Base-by-base conservation (phyloP, 1,140 invertebrate species). In the Pogonus chalceus region DNA sequence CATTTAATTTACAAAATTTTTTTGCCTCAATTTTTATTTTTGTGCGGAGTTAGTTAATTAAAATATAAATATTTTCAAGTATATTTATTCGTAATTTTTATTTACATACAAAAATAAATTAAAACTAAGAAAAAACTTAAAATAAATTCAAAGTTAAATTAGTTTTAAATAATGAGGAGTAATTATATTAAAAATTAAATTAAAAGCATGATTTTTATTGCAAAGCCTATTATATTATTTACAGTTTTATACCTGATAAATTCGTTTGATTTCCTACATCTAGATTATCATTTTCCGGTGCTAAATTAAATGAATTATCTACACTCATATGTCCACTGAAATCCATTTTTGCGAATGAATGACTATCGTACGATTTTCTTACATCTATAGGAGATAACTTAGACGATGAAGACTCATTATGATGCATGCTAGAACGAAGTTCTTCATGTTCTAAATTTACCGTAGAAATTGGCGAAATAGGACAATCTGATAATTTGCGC, bases 251-350 rank as follows among this genome's bases (percentile, higher is more conserved):
- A 43, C 37, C 37, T 43, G 37, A 43, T 43, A 18, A 43, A 18
- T 43, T 18, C 18, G 37, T 43, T 12, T 18, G 18, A 18, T 43
- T 43, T 18, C 18, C 7, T 43, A 43, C 18, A 16, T 43, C 18
- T 12, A 43, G 7, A 18, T 4, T 4, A 18, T 43, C 37, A 16
- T 43, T 43, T 43, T 43, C 37, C 18, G 37, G 37, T 18, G 37
- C 37, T 16, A 43, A 10, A 18, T 43, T 43, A 18, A 43, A 43
- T 18, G 37, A 43, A 43, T 9, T 43, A 18, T 43, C 37, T 12
- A 43, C 37, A 18, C 37, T 43, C 37, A 43, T 43, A 18, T 43
- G 37, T 18, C 37, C 37, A 18, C 37, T 43, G 18, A 43, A 43
- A 18, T 43, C 37, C 18, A 43, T 10, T 18, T 43, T 43, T 9